Conservation (phyloP, 2,888 invertebrate species). For the Dicyrtoma fusca region DNA sequence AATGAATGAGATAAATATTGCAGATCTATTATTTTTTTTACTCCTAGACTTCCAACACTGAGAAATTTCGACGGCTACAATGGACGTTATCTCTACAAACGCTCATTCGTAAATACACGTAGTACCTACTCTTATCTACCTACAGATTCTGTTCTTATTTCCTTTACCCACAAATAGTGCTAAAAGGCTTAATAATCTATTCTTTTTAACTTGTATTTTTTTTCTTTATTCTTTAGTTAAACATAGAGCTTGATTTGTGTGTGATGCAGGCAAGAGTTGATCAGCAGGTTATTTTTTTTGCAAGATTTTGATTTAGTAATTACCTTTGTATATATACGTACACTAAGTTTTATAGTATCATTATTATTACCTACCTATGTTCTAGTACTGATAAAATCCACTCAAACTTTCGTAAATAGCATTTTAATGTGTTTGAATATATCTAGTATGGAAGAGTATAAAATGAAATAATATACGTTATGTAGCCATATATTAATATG, state of each 20-base stretch:
- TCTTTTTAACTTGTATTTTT: no score
- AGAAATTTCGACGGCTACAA: slow-evolving; percentile 8
- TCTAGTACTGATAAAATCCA: no score
- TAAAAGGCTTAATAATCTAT: no score
- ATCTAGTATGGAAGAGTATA: slow-evolving; percentile 5
- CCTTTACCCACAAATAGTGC: no score
- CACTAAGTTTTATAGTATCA: slow-evolving; percentile 1
- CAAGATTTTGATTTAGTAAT: slow-evolving; percentile 1
- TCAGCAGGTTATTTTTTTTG: slow-evolving; percentile 10
- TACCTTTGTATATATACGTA: neutral
- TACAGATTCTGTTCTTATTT: no score
- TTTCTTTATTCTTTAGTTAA: neutral
- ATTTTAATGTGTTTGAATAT: no score
- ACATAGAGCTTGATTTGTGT: slow-evolving; percentile 17
- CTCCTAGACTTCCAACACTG: no score
- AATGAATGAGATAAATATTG: no score
- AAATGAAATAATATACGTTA: neutral
- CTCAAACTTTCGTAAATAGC: no score
- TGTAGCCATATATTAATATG: neutral
- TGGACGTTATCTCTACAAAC: slow-evolving; percentile 7
- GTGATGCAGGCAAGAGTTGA: slow-evolving; percentile 19
- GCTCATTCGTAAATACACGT: neutral
- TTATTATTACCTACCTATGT: no score
- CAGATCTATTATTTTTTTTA: no score
- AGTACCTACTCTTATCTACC: neutral